Conservation (phyloP, 2,888 invertebrate genomes). For the Cyclophora albipunctata region DNA sequence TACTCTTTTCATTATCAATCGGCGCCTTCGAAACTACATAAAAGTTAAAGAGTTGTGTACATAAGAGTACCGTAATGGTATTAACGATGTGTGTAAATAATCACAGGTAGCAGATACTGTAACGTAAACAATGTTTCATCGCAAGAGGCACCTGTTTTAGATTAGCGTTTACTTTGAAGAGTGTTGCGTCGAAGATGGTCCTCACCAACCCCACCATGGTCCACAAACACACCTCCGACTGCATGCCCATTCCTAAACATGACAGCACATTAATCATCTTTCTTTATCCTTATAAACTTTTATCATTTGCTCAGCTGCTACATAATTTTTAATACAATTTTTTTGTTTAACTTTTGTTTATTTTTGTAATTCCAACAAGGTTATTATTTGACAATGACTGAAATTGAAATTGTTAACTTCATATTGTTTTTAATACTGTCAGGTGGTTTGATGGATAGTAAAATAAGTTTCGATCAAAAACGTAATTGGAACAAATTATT, state of each 20-base stretch:
- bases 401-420: background rate
- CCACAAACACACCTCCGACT: conserved; percentile 70
- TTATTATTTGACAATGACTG: background rate
- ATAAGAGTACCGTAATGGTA: no score
- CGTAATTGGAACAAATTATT: no score
- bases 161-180: conserved; percentile 72
- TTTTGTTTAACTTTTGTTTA: background rate
- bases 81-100: background rate
- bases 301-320: background rate
- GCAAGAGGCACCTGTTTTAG: conserved; percentile 56
- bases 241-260: conserved; percentile 63
- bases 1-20: no score
- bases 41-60: no score
- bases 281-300: background rate
- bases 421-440: no score
- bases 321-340: background rate
- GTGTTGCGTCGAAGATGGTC: conserved; percentile 71
- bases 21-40: no score
- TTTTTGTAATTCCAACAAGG: background rate
- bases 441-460: no score
- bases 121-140: conserved; percentile 17
- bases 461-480: no score
- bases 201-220: conserved; percentile 66
- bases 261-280: conserved; percentile 57
- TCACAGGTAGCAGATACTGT: background rate